phyloP scores from a whole-genome alignment of 2,888 invertebrate species.

The Dynastes hyllus region DNA sequence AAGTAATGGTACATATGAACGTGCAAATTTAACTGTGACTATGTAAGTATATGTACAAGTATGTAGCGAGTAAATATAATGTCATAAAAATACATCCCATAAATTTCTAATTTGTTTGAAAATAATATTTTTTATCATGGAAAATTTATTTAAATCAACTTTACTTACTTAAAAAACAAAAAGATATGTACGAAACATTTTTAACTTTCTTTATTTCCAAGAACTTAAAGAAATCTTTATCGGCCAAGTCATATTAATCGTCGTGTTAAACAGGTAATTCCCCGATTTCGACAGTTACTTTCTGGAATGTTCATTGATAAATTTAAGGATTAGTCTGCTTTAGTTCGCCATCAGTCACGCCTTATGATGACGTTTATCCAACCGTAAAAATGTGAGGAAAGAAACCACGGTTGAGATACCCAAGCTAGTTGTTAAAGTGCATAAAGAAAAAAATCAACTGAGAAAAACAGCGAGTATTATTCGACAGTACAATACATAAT shows the following conservation, averaged over 20 bases:
- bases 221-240: not conserved
- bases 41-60: too few relatives aligned
- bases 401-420: slow-evolving; percentile 12
- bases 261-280: slow-evolving; percentile 2
- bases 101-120: too few relatives aligned
- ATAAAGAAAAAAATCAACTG: slow-evolving; percentile 16
- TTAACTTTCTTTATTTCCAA: not conserved
- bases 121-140: too few relatives aligned
- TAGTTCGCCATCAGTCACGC: not conserved
- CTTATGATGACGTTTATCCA: not conserved
- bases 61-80: too few relatives aligned
- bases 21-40: too few relatives aligned
- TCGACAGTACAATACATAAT: slow-evolving; percentile 10
- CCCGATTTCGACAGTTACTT: not conserved
- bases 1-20: too few relatives aligned
- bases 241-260: not conserved
- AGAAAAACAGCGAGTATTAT: not conserved
- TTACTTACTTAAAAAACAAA: too few relatives aligned
- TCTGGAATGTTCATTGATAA: not conserved
- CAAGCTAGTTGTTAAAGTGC: slow-evolving; percentile 18
- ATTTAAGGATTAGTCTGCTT: not conserved
- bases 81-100: too few relatives aligned
- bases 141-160: too few relatives aligned
- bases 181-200: slow-evolving; percentile 1
- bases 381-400: slow-evolving; percentile 12